Evolutionary conservation across 2,888 invertebrate species (phyloP).

Genomic region (Psylliodes chrysocephalus): DNA sequence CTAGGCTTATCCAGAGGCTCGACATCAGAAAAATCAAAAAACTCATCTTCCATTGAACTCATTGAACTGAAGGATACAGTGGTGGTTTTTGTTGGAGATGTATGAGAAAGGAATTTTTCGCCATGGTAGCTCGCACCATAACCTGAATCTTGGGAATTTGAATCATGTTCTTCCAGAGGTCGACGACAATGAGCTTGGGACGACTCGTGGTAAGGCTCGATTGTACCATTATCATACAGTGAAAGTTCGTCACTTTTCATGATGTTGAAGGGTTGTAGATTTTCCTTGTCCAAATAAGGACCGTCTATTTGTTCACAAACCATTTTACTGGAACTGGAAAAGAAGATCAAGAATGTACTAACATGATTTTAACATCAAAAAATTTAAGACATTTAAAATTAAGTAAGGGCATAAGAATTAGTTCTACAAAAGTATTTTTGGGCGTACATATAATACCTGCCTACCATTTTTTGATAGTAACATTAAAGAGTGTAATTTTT

Average conservation of each 20-base stretch:
- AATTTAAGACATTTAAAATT: too few species aligned
- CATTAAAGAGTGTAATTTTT: too few species aligned
- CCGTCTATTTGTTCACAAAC: conserved; percentile 39
- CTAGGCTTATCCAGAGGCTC: conserved; percentile 64
- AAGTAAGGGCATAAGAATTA: too few species aligned
- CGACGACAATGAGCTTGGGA: conserved; percentile 55
- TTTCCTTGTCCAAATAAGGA: conserved; percentile 56
- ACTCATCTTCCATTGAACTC: conserved; percentile 74
- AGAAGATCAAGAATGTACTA: neutral
- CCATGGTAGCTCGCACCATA: conserved; percentile 64
- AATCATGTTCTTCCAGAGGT: conserved; percentile 67
- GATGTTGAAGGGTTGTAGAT: conserved; percentile 53
- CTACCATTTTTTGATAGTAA: too few species aligned
- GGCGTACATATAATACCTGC: too few species aligned
- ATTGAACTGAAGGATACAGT: conserved; percentile 66
- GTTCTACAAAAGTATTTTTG: too few species aligned
- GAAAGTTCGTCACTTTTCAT: conserved; percentile 59
- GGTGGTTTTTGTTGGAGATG: conserved; percentile 55
- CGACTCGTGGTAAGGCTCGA: conserved; percentile 49
- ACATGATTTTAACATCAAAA: too few species aligned
- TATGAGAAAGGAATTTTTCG: conserved; percentile 53
- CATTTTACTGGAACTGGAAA: conserved; percentile 38
- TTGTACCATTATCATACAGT: conserved; percentile 56
- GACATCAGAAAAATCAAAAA: conserved; percentile 72
- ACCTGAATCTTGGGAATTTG: conserved; percentile 71